These are phyloP conservation scores for Podocnemis expansa DNA, from an alignment of 2,113 vertebrate genomes.

Conservation along the genomic window DNA sequence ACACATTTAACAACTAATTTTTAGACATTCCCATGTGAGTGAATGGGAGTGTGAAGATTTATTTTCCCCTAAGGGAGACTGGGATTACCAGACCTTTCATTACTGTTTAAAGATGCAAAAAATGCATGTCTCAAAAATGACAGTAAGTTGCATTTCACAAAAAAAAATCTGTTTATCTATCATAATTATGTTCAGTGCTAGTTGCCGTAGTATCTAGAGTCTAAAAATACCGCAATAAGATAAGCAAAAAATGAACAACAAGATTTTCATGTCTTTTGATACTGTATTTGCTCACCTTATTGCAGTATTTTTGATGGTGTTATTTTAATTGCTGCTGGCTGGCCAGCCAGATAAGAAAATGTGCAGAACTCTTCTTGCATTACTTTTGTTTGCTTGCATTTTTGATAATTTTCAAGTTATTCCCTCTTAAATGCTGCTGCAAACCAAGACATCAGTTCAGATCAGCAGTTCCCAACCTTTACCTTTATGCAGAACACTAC, in stretches of 20 bases:
- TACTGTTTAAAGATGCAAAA: neutral
- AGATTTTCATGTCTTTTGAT: too few species aligned
- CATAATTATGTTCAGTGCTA: neutral
- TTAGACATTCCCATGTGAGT: neutral
- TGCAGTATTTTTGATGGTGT: too few species aligned
- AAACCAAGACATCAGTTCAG: neutral
- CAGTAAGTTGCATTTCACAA: neutral
- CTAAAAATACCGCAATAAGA: neutral
- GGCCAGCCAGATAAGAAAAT: neutral
- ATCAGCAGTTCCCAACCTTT: too few species aligned
- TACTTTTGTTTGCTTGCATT: neutral
- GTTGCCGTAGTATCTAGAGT: accelerated
- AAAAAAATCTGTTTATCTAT: neutral
- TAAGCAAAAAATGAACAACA: neutral
- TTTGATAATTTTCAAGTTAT: neutral
- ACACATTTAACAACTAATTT: neutral
- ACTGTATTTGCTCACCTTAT: too few species aligned
- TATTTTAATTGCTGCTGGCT: neutral
- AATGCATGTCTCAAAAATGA: neutral
- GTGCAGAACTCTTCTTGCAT: neutral
- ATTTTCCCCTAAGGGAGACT: neutral
- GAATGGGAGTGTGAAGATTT: neutral
- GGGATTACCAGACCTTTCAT: neutral
- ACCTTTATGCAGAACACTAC: too few species aligned
- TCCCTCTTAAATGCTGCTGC: neutral